Percentiles rank a stretch among this genome's conserved stretches.
Conservation (phyloP, 2,113 vertebrate species). For the Erinaceus europaeus region DNA sequence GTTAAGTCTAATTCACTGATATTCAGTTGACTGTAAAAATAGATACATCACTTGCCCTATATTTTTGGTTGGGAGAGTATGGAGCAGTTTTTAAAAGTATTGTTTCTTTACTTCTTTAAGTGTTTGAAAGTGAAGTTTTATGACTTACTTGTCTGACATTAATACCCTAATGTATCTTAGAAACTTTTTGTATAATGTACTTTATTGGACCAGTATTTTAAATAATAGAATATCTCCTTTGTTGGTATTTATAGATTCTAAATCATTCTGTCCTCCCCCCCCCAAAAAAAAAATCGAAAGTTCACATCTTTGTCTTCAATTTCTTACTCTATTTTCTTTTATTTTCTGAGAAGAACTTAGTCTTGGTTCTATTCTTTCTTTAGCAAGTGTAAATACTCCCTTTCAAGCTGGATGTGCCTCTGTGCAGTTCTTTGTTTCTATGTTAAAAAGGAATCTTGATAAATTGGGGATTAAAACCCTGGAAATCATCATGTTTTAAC, state of each 20-base stretch:
- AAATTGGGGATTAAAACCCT: conserved; percentile 8
- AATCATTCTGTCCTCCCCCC: neutral
- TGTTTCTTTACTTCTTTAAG: neutral
- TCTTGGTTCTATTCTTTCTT: neutral
- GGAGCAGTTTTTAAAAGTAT: neutral
- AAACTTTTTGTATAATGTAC: neutral
- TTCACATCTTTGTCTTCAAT: neutral
- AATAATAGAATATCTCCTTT: conserved; percentile 8
- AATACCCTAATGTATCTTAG: conserved; percentile 1
- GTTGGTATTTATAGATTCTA: neutral
- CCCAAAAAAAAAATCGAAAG: neutral
- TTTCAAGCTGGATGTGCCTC: neutral
- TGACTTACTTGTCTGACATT: neutral
- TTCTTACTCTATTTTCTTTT: conserved; percentile 27
- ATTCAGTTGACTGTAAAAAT: too few relatives aligned
- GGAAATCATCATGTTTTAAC: neutral
- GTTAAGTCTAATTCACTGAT: neutral
- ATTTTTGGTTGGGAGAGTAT: neutral
- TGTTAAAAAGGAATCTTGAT: neutral
- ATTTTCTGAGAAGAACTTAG: conserved; percentile 30
- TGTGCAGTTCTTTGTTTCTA: neutral
- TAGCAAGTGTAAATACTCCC: neutral
- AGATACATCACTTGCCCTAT: neutral
- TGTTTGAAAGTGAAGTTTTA: conserved; percentile 24
- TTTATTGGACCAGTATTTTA: neutral